phyloP scores from a whole-genome alignment of 2,113 vertebrate species.

The Nipponia nippon region DNA sequence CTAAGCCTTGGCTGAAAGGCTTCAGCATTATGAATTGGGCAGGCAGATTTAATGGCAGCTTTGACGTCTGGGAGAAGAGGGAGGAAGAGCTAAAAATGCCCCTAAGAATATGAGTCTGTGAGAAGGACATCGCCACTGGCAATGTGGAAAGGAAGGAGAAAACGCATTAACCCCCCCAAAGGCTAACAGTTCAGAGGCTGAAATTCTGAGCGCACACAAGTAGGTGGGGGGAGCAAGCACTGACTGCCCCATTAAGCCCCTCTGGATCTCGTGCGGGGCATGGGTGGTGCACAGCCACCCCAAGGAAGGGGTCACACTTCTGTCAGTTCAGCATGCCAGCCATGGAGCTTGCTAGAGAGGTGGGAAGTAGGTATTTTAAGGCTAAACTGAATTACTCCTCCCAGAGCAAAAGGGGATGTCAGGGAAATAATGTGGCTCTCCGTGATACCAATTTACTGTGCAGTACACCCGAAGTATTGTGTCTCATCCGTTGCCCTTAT shows the following conservation, averaged over 20 bases:
- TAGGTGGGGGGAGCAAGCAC: not conserved
- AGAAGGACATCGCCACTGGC: conserved; percentile 30
- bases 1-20: conserved; percentile 45
- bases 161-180: not conserved
- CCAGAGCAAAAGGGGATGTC: not conserved
- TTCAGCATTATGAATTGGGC: conserved; percentile 40
- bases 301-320: not conserved
- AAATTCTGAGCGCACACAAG: not conserved
- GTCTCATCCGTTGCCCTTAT: not conserved
- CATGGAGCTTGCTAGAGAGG: not conserved
- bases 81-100: conserved; percentile 48
- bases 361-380: not conserved
- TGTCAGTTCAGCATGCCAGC: not conserved
- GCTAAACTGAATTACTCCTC: not conserved
- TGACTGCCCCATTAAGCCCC: not conserved
- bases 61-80: conserved; percentile 8
- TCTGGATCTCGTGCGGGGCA: fast-evolving
- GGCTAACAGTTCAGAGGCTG: not conserved
- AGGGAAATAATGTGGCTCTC: not conserved
- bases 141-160: conserved; percentile 29
- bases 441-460: not conserved
- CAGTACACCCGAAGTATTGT: not conserved
- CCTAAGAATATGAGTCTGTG: conserved; percentile 3
- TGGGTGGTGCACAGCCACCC: not conserved
- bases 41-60: conserved; percentile 44